These are phyloP conservation scores for Celastrina argiolus DNA, from an alignment of 2,888 invertebrate species.

Conservation along the genomic window DNA sequence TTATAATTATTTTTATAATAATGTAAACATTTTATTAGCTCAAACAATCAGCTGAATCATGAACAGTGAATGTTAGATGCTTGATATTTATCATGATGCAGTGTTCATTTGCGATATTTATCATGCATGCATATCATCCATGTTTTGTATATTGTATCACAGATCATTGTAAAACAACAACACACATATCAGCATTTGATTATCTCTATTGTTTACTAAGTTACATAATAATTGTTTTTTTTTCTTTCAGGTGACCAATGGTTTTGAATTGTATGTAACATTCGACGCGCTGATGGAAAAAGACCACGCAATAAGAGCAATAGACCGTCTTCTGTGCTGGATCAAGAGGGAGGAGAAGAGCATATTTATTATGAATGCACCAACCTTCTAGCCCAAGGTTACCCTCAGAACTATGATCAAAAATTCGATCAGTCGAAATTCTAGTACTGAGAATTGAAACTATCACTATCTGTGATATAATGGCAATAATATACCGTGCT, in stretches of 20 bases:
- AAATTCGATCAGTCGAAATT: constrained; percentile 47
- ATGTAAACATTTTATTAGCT: too few relatives aligned
- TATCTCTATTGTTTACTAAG: too few relatives aligned
- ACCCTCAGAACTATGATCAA: constrained; percentile 52
- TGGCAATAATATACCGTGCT: not conserved
- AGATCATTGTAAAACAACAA: too few relatives aligned
- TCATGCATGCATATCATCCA: too few relatives aligned
- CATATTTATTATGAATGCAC: constrained; percentile 92
- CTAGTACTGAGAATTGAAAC: constrained; percentile 41
- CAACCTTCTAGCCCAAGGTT: constrained; percentile 81
- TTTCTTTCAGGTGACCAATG: constrained; percentile 84
- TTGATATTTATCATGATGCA: too few relatives aligned
- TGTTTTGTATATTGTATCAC: too few relatives aligned
- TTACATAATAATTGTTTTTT: not conserved
- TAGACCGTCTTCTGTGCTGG: constrained; percentile 94
- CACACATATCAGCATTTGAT: too few relatives aligned
- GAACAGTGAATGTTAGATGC: too few relatives aligned
- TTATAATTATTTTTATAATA: too few relatives aligned
- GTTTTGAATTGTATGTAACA: constrained; percentile 94
- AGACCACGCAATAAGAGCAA: constrained; percentile 88
- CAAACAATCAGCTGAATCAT: too few relatives aligned
- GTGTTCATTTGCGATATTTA: too few relatives aligned
- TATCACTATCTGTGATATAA: constrained; percentile 28
- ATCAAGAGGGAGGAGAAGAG: constrained; percentile 95
- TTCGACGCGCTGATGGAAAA: constrained; percentile 95